Percentiles rank a stretch among this genome's conserved stretches.
Evolutionary conservation across 2,113 vertebrate genomes (phyloP).

Genomic region (Centrocercus urophasianus): DNA sequence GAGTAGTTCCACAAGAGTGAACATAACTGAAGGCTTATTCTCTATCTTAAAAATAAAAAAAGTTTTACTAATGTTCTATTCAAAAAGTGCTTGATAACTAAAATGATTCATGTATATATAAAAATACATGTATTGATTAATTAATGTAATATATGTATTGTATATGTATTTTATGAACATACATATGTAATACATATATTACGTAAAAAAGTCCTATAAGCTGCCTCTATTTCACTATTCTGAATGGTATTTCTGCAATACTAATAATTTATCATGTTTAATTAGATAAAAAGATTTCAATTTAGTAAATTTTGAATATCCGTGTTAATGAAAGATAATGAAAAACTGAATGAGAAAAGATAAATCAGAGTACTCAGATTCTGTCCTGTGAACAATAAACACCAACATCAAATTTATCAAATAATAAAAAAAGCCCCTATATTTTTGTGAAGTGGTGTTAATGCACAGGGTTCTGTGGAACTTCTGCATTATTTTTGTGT

Average conservation of each 20-base stretch:
- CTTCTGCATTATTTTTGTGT: not conserved
- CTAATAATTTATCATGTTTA: not conserved
- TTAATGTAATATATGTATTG: no score
- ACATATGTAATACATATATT: not conserved
- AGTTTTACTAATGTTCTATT: not conserved
- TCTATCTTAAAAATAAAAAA: not conserved
- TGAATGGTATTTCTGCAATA: not conserved
- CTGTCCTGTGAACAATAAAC: not conserved
- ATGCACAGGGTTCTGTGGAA: not conserved
- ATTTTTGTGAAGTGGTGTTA: not conserved
- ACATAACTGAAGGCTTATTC: not conserved
- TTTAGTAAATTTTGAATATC: not conserved
- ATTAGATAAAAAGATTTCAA: not conserved
- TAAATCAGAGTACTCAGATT: not conserved
- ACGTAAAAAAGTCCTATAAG: not conserved
- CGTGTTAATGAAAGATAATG: not conserved
- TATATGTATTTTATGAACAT: no score
- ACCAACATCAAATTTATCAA: no score
- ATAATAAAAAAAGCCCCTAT: rapidly evolving
- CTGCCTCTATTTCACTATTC: not conserved
- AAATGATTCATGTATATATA: not conserved
- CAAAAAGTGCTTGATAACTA: not conserved
- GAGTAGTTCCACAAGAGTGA: not conserved
- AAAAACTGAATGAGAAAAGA: not conserved
- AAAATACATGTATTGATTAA: no score